Conservation (phyloP, 92 coral and sea anemone species). For the Actinernus sp. region DNA sequence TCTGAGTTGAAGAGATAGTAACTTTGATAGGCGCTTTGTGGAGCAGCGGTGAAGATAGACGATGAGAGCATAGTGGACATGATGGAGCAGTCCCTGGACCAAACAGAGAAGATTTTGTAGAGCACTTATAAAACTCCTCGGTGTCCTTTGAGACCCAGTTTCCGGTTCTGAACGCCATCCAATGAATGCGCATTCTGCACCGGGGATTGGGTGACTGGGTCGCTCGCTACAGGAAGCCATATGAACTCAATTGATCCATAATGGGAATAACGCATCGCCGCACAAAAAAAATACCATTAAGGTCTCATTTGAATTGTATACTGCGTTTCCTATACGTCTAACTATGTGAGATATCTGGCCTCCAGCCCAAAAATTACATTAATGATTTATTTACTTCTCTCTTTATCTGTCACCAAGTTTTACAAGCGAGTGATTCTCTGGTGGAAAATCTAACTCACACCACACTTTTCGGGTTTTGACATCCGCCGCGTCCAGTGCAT, state of each 20-base stretch:
- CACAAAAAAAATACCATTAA: no score
- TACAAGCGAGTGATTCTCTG: no score
- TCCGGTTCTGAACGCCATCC: conserved; percentile 1
- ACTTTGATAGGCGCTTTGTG: conserved; percentile 74
- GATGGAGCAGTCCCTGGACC: conserved; percentile 14
- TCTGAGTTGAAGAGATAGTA: conserved; percentile 78
- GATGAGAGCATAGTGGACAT: conserved; percentile 87
- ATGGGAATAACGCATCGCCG: background rate
- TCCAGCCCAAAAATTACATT: no score
- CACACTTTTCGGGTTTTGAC: no score
- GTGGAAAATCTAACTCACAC: no score
- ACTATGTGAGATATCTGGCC: no score
- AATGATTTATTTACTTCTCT: no score
- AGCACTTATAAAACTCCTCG: background rate
- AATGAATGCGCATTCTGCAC: background rate
- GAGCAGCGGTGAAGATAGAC: conserved; percentile 67
- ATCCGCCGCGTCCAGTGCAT: no score
- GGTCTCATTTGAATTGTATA: no score
- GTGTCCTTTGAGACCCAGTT: background rate
- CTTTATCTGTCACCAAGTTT: no score
- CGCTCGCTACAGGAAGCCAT: conserved; percentile 7
- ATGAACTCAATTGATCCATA: background rate
- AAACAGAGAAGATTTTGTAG: conserved; percentile 7
- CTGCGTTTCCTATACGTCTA: no score
- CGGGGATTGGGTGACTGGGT: background rate